These are phyloP conservation scores for Lepus townsendii DNA, from an alignment of 2,797 vertebrate species.

Conservation along the genomic window DNA sequence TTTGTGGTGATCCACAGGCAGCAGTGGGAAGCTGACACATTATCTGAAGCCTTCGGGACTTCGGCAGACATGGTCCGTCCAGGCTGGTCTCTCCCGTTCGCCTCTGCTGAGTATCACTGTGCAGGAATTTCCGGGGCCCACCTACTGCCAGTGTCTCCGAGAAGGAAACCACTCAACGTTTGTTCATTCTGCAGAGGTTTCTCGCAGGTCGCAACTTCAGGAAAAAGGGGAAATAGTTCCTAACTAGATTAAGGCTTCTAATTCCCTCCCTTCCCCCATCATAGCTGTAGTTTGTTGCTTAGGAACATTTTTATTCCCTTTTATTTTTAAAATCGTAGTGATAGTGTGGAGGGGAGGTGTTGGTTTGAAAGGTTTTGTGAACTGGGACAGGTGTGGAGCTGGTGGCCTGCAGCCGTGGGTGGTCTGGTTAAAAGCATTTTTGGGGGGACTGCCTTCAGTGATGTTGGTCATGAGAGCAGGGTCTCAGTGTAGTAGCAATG, in stretches of 20 bases:
- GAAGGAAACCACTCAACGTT: constrained; percentile 47
- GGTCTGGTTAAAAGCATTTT: background rate
- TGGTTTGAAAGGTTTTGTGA: constrained; percentile 46
- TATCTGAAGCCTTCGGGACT: accelerated
- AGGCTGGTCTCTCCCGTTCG: background rate
- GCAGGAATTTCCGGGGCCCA: background rate
- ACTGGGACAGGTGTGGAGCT: background rate
- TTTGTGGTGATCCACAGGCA: background rate
- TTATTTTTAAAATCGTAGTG: constrained; percentile 54
- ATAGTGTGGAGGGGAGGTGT: background rate
- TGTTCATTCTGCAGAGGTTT: background rate
- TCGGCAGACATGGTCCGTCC: background rate
- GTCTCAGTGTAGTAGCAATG: background rate
- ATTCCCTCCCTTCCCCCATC: background rate
- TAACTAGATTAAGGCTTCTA: background rate
- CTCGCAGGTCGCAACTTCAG: background rate
- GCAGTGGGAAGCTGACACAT: background rate
- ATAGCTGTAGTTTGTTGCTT: constrained; percentile 74
- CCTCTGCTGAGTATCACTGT: background rate
- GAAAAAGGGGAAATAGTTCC: background rate
- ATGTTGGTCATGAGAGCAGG: background rate
- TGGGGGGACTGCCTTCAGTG: background rate
- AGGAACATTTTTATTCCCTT: constrained; percentile 62
- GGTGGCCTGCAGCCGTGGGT: background rate
- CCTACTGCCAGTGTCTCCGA: background rate